Evolutionary conservation across 2,888 invertebrate species (phyloP).

Genomic region (Macaria notata): DNA sequence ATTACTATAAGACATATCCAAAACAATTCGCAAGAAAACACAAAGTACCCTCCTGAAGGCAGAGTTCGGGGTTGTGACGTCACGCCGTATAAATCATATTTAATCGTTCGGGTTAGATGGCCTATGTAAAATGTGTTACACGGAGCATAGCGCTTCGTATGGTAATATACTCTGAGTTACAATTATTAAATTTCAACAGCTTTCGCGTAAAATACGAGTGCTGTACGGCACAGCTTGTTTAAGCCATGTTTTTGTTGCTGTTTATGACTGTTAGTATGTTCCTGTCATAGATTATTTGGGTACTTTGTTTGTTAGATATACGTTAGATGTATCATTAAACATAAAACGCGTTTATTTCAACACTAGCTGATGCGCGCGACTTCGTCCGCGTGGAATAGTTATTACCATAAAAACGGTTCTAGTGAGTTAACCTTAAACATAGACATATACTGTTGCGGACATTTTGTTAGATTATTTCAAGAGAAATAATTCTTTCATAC

Average conservation of each 20-base stretch:
- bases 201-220: conserved; percentile 4
- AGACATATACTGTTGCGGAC: no score
- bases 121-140: conserved; percentile 48
- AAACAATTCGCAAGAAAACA: conserved; percentile 7
- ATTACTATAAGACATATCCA: no score
- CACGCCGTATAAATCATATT: conserved; percentile 70
- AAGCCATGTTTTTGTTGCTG: not conserved
- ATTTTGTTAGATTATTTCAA: no score
- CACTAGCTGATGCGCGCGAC: no score
- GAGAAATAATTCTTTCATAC: no score
- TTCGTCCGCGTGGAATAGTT: no score
- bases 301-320: no score
- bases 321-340: no score
- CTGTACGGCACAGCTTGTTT: not conserved
- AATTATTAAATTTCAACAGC: conserved; percentile 18
- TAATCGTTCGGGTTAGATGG: conserved; percentile 58
- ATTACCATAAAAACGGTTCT: no score
- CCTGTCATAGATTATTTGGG: no score
- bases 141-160: conserved; percentile 28
- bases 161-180: conserved; percentile 33
- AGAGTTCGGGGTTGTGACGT: conserved; percentile 54
- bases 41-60: conserved; percentile 29
- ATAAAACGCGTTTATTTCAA: no score
- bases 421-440: no score
- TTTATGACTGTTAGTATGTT: not conserved